These are phyloP conservation scores for Drosophila anomalata DNA, from an alignment of 2,888 invertebrate genomes.

Conservation along the genomic window DNA sequence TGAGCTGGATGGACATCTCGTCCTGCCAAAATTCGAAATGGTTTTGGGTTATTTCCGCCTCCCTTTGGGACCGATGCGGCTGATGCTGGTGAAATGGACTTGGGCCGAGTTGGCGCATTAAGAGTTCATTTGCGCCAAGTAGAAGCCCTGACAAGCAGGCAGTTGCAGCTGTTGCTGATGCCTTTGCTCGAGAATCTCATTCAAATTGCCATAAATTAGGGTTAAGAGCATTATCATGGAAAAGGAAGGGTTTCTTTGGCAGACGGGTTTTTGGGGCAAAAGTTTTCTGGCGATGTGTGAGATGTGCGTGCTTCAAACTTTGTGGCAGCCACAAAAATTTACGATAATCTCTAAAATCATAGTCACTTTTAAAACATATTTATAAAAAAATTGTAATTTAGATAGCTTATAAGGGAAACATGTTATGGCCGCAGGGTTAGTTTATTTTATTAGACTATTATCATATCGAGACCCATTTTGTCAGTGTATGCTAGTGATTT, in stretches of 20 bases:
- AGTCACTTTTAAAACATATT: neutral
- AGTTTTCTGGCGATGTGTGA: conserved; percentile 24
- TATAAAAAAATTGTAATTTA: neutral
- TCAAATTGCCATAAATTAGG: conserved; percentile 77
- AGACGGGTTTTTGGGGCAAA: conserved; percentile 21
- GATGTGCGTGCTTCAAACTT: conserved; percentile 10
- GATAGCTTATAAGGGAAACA: too few relatives aligned
- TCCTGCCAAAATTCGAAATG: conserved; percentile 84
- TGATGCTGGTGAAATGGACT: conserved; percentile 12
- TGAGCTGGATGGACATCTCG: conserved; percentile 94
- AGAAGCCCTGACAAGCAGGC: conserved; percentile 40
- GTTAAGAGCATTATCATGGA: conserved; percentile 66
- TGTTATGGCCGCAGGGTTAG: neutral
- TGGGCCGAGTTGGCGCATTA: conserved; percentile 42
- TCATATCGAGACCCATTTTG: neutral
- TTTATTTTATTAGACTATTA: neutral
- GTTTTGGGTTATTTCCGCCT: conserved; percentile 21
- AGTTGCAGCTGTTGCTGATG: conserved; percentile 45
- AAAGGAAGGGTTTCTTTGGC: conserved; percentile 5
- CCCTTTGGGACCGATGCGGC: conserved; percentile 5
- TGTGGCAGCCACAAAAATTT: neutral
- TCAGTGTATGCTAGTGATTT: conserved; percentile 12
- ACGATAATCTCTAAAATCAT: neutral
- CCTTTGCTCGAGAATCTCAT: conserved; percentile 39
- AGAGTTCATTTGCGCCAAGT: conserved; percentile 48